Base-by-base conservation (phyloP, 2,888 invertebrate genomes). In the Seira sanloemensis region DNA sequence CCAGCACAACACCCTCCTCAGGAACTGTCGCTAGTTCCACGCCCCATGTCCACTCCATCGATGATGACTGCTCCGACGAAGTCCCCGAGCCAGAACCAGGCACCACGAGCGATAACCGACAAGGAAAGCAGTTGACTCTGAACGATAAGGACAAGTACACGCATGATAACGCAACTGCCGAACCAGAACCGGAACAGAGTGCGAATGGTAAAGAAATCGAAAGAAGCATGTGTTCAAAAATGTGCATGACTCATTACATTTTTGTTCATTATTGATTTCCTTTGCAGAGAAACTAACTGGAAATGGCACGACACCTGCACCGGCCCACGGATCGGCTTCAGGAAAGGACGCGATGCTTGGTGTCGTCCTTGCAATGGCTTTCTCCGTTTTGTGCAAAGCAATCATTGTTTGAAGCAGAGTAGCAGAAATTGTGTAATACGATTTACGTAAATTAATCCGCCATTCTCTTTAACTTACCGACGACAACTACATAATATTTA, bases 71-170 rank as follows among this genome's bases (percentile, higher is more conserved):
- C 18, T n/a, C 4, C 12, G 76, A 76, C n/a, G 74, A 76, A 4
- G 77, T 50, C 9, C 54, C 77, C 2, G 25, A 23, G 7, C 24
- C 76, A 2, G 77, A 77, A 77, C 77, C 77, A 7, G 77, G 65
- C 0, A 58, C 68, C 0, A 19, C 27, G 21, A 12, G 18, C 9
- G 67, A 76, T 27, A 37, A 37, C 37, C 50, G 77, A 23, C 77
- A 77, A 27, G 77, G 68, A 21, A 77, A 77, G 58, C 54, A 69
- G 23, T 24, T 77, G 26, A 26, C 23, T 0, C 19, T 77, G 58
- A 50, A 50, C 1, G 23, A 76, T 67, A 77, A 68, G 21, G 77
- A 77, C 24, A 77, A 77, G n/a, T 77, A 77, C 62, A 58, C 67
- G 2, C 76, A 67, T 50, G 76, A 67, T 46, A 76, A 76, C 18